Conservation (phyloP, 35 echinoderm and acorn worm species). For the Chiridota heheva region DNA sequence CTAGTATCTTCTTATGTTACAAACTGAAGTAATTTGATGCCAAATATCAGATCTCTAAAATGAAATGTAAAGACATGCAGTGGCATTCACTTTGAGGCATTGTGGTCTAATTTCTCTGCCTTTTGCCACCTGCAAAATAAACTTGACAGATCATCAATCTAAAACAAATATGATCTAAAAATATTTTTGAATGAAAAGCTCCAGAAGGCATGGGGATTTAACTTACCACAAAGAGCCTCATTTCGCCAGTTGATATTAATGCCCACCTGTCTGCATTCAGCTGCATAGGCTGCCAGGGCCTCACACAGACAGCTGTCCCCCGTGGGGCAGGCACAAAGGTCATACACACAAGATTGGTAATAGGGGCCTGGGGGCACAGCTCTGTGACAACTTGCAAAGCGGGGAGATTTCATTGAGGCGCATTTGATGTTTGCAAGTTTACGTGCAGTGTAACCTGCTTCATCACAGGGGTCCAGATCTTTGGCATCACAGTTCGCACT, state of each 20-base stretch:
- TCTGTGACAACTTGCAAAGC: conserved; percentile 68
- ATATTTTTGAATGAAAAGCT: too few relatives aligned
- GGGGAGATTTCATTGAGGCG: conserved; percentile 69
- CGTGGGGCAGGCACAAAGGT: conserved; percentile 81
- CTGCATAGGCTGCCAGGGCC: conserved; percentile 86
- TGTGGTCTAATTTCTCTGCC: too few relatives aligned
- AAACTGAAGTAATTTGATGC: too few relatives aligned
- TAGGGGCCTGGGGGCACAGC: conserved; percentile 72
- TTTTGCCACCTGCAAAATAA: too few relatives aligned
- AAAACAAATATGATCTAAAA: too few relatives aligned
- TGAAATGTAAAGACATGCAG: too few relatives aligned
- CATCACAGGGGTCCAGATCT: conserved; percentile 79
- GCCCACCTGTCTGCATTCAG: conserved; percentile 86
- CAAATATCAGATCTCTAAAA: too few relatives aligned
- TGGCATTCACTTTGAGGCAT: too few relatives aligned
- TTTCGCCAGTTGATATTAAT: conserved; percentile 81
- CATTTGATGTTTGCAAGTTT: conserved; percentile 93
- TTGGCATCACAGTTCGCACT: conserved; percentile 75
- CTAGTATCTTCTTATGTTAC: too few relatives aligned
- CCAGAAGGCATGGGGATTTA: too few relatives aligned
- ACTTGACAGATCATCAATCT: too few relatives aligned
- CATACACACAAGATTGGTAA: conserved; percentile 92
- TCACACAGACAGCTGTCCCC: conserved; percentile 91
- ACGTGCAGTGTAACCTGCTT: conserved; percentile 78
- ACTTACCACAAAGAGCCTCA: conserved; percentile 89